phyloP scores from a whole-genome alignment of 2,888 invertebrate species.

The Bruchidius siliquastri region DNA sequence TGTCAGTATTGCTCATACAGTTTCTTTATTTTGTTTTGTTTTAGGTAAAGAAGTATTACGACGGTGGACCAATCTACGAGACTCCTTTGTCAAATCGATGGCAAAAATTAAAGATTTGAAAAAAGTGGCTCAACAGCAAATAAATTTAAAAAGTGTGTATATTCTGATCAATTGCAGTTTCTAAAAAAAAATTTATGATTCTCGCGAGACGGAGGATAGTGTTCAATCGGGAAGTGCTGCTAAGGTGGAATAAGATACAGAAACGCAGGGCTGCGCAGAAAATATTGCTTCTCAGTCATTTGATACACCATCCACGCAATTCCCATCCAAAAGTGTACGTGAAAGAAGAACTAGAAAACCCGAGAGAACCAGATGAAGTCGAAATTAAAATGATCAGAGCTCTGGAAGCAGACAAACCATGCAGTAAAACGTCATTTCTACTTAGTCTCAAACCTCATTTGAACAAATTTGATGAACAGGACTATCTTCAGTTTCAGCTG shows the following conservation, averaged over 20 bases:
- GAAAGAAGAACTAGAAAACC: conserved; percentile 6
- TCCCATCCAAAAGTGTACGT: conserved; percentile 8
- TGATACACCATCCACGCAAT: conserved; percentile 2
- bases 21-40: conserved; percentile 6
- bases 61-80: conserved; percentile 11
- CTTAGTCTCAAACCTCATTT: conserved; percentile 7
- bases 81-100: conserved; percentile 3
- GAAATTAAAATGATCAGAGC: conserved; percentile 10
- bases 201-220: conserved; percentile 6
- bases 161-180: conserved; percentile 10
- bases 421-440: conserved; percentile 6
- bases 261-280: conserved; percentile 4
- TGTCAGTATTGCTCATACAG: not conserved
- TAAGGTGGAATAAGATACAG: conserved; percentile 6
- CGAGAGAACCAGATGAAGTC: conserved; percentile 9
- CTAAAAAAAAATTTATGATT: conserved; percentile 8
- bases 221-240: conserved; percentile 4
- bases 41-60: conserved; percentile 12
- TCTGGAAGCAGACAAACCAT: conserved; percentile 9
- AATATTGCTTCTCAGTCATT: not conserved
- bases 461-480: conserved; percentile 7
- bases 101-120: not conserved
- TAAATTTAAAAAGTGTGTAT: conserved; percentile 7
- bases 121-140: conserved; percentile 10
- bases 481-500: conserved; percentile 5